Conservation (phyloP, 1,140 invertebrate species). For the Sitophilus oryzae region DNA sequence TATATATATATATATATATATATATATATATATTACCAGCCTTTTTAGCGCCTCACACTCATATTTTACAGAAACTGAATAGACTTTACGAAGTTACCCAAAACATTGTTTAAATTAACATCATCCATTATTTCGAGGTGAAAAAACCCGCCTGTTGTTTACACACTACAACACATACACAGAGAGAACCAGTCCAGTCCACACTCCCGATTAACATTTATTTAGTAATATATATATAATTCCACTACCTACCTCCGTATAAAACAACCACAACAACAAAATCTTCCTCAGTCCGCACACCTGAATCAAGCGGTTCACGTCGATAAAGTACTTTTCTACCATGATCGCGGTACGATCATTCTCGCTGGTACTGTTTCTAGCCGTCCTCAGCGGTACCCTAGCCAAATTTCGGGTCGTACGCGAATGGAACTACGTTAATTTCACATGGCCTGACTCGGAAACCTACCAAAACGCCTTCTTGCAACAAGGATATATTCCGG, state of each 20-base stretch:
- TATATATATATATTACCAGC: too few species aligned
- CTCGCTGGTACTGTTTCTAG: constrained; percentile 6
- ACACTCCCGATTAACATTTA: too few species aligned
- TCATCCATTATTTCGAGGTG: too few species aligned
- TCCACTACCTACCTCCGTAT: constrained; percentile 14
- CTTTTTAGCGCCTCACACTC: too few species aligned
- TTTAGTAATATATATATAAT: constrained; percentile 14
- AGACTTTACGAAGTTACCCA: too few species aligned
- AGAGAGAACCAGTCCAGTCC: too few species aligned
- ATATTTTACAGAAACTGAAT: too few species aligned
- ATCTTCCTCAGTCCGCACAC: constrained; percentile 16
- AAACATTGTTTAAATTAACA: too few species aligned
- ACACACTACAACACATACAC: too few species aligned
- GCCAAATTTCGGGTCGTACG: constrained; percentile 31
- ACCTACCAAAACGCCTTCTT: constrained; percentile 40
- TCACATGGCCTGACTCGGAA: constrained; percentile 35
- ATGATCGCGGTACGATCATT: constrained; percentile 3
- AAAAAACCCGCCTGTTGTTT: too few species aligned
- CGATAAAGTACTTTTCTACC: constrained; percentile 1
- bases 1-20: too few species aligned
- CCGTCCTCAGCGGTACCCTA: neutral
- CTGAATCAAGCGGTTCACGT: too few species aligned
- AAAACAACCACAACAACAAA: constrained; percentile 13
- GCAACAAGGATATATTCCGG: constrained; percentile 50
- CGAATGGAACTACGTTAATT: constrained; percentile 42